Percentiles rank a stretch among this genome's conserved stretches.
phyloP scores from a whole-genome alignment of 2,888 invertebrate species.

The Pemphredon lugubris region DNA sequence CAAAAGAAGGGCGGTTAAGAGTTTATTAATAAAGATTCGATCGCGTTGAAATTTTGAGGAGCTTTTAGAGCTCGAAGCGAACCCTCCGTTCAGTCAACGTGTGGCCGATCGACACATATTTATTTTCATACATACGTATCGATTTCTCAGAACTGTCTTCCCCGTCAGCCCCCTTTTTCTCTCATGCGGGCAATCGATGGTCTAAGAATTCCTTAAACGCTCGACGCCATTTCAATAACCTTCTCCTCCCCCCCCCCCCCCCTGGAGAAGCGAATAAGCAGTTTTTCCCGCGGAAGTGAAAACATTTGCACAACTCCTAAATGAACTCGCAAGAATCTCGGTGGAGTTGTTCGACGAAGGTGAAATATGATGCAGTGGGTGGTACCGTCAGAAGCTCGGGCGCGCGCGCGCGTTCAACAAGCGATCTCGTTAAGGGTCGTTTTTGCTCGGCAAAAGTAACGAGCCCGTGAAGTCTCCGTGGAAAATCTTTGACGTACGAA shows the following conservation, averaged over 20 bases:
- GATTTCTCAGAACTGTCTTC: too few species aligned
- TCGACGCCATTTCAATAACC: conserved; percentile 19
- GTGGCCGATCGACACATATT: too few species aligned
- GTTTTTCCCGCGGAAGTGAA: conserved; percentile 10
- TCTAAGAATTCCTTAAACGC: conserved; percentile 1
- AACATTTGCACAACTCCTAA: conserved; percentile 35
- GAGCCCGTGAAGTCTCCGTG: conserved; percentile 38
- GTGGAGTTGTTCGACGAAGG: conserved; percentile 33
- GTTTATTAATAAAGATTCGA: too few species aligned
- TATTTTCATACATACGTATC: too few species aligned
- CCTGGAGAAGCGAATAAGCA: neutral
- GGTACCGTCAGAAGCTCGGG: conserved; percentile 34
- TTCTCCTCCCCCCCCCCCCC: too few species aligned
- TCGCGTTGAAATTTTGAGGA: too few species aligned
- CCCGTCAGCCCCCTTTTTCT: too few species aligned
- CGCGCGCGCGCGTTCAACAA: conserved; percentile 45
- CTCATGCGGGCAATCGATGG: too few species aligned
- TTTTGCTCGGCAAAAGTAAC: conserved; percentile 48
- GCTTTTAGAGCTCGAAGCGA: too few species aligned
- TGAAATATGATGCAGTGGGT: conserved; percentile 53
- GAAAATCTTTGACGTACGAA: conserved; percentile 52
- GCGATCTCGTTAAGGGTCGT: conserved; percentile 52
- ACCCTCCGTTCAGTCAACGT: too few species aligned
- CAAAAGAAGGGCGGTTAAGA: neutral
- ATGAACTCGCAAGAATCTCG: conserved; percentile 47